phyloP scores from a whole-genome alignment of 1,140 invertebrate genomes.

The Drosophila azteca region DNA sequence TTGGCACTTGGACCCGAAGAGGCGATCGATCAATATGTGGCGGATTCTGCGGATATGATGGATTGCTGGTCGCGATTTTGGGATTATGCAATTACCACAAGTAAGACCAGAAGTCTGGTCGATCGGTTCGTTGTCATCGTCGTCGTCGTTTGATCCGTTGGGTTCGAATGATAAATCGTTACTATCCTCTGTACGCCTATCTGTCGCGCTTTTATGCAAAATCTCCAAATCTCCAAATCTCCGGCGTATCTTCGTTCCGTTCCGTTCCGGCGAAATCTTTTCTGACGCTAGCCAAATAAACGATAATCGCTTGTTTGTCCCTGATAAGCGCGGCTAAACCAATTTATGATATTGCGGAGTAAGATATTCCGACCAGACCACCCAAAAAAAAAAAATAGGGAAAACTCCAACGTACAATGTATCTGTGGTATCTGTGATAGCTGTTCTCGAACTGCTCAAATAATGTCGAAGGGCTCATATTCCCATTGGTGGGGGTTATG shows the following conservation, averaged over 20 bases:
- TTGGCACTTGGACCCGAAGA: too few relatives aligned
- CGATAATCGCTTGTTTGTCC: slow-evolving; percentile 67
- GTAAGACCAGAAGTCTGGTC: slow-evolving; percentile 65
- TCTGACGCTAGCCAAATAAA: slow-evolving; percentile 64
- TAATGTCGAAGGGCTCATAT: too few relatives aligned
- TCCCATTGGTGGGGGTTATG: too few relatives aligned
- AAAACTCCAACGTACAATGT: background rate
- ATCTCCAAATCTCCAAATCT: slow-evolving; percentile 40
- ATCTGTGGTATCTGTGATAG: too few relatives aligned
- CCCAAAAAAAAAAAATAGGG: background rate
- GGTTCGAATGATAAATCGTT: slow-evolving; percentile 72
- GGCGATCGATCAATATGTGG: too few relatives aligned
- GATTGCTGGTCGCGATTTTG: slow-evolving; percentile 11
- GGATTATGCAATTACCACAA: slow-evolving; percentile 68
- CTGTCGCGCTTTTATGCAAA: slow-evolving; percentile 55
- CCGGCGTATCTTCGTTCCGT: slow-evolving; percentile 29
- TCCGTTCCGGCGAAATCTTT: slow-evolving; percentile 34
- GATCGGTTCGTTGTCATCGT: slow-evolving; percentile 75
- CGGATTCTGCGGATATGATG: background rate
- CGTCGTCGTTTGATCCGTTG: slow-evolving; percentile 67
- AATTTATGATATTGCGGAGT: slow-evolving; percentile 76
- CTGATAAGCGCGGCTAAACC: slow-evolving; percentile 61
- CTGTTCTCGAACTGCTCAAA: too few relatives aligned
- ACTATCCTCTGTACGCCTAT: slow-evolving; percentile 53
- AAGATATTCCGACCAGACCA: slow-evolving; percentile 21